A percentile compares a stretch with the other conserved stretches of the same genome.
phyloP scores from a whole-genome alignment of 1,140 invertebrate species.

The Drosophila asahinai region DNA sequence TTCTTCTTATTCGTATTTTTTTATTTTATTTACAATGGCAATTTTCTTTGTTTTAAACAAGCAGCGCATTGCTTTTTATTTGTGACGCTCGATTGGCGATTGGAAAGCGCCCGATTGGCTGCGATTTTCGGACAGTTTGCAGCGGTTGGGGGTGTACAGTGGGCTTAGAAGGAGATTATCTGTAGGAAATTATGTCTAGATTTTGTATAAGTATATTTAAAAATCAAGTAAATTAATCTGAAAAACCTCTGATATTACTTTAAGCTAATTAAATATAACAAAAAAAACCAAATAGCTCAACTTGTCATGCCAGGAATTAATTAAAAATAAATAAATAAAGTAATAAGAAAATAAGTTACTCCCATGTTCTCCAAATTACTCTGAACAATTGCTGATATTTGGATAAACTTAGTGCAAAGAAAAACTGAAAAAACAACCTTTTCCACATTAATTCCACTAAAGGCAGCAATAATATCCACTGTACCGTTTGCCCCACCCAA shows the following conservation, averaged over 20 bases:
- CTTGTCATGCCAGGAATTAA: not conserved
- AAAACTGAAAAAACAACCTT: too few relatives aligned
- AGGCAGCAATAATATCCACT: constrained; percentile 16
- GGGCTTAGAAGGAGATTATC: not conserved
- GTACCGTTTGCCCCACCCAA: constrained; percentile 22
- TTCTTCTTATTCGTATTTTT: constrained; percentile 33
- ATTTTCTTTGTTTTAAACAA: constrained; percentile 83
- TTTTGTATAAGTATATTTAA: not conserved
- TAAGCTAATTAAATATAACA: not conserved
- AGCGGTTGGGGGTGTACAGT: constrained; percentile 20
- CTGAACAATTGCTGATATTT: too few relatives aligned
- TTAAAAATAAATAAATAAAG: not conserved
- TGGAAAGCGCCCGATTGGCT: constrained; percentile 79
- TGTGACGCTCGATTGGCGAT: constrained; percentile 74
- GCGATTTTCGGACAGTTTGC: constrained; percentile 51
- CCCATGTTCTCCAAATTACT: too few relatives aligned
- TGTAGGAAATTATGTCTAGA: not conserved
- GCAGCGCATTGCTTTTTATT: constrained; percentile 81
- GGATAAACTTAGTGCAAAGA: too few relatives aligned
- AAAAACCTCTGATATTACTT: too few relatives aligned
- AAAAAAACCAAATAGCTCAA: too few relatives aligned
- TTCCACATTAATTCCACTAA: too few relatives aligned
- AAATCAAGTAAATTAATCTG: not conserved
- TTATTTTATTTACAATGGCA: constrained; percentile 80
- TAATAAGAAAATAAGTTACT: too few relatives aligned